Evolutionary conservation across 2,113 vertebrate species (phyloP), one percentile per base, ranked within the genome.

Genomic region (Dasyornis broadbenti): DNA sequence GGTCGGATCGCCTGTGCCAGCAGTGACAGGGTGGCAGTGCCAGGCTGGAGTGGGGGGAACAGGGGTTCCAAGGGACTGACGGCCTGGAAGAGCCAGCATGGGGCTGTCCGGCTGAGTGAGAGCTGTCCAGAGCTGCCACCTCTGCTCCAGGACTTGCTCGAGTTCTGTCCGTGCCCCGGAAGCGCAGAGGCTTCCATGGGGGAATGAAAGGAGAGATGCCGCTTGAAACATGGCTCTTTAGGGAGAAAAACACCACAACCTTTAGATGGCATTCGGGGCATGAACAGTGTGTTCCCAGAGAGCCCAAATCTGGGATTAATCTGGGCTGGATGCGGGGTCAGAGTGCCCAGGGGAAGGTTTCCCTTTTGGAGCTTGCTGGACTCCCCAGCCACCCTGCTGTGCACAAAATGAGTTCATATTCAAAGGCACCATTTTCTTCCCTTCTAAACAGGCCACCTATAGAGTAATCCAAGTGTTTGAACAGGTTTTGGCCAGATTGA

Each of bases 111-210:
- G 30, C 45, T n/a, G 56, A 35, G 13, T 3, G 81, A 24, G 71
- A 28, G 12, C 31, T 4, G 76, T 27, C 0, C 0, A 3, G 37
- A 57, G 33, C 33, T 15, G 39, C 6, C 4, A 11, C 20, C 56
- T 15, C 79, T 84, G 54, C 66, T 77, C 77, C 3, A 53, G 69
- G 64, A 44, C 26, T 2, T 4, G 47, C 70, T 76, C 66, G 69
- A 24, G 26, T 10, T 23, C 28, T 33, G 7, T 12, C 6, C 1
- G 39, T 49, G 57, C 47, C 47, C 26, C 24, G 44, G 12, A 44
- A 28, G 7, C 0, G 0, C 0, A 1, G 35, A 45, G 35, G 37
- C 20, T 28, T 10, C 65, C 14, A 1, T 3, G 8, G 10, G 13
- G 50, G 61, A 15, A 39, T 6, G 26, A 50, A 13, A 65, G 66